These are phyloP conservation scores for Anas platyrhynchos DNA, from an alignment of 2,113 vertebrate species.

Conservation along the genomic window DNA sequence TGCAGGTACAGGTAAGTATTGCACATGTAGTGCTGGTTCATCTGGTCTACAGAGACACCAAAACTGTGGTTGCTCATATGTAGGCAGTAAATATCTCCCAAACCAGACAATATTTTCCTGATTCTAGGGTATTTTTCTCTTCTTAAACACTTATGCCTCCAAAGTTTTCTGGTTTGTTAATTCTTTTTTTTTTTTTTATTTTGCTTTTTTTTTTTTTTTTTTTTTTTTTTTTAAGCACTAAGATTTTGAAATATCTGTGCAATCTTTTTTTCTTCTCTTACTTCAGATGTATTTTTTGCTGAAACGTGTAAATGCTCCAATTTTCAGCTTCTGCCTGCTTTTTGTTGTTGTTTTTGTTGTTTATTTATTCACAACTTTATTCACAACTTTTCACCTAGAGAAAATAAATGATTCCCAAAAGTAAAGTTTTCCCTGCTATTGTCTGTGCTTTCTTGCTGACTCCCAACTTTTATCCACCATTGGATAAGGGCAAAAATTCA, in stretches of 20 bases:
- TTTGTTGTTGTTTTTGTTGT: not conserved
- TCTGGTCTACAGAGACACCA: not conserved
- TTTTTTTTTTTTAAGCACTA: not conserved
- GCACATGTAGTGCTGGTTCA: not conserved
- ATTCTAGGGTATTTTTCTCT: not conserved
- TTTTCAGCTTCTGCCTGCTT: not conserved
- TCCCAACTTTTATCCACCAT: not conserved
- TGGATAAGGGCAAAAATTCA: slow-evolving; percentile 14
- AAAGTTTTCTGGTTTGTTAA: not conserved
- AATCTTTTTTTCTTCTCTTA: not conserved
- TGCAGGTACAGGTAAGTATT: not conserved
- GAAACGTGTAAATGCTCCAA: not conserved
- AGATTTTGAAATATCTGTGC: not conserved
- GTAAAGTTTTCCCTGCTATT: not conserved
- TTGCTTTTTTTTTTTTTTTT: not conserved
- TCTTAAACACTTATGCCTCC: not conserved
- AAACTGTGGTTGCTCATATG: not conserved
- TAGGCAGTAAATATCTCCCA: not conserved
- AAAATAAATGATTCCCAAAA: not conserved
- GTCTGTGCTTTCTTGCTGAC: not conserved
- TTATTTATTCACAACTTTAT: not conserved
- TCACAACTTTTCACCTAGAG: not conserved
- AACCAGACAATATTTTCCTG: not conserved
- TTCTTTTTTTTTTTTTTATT: not conserved
- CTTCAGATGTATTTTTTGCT: not conserved